These are phyloP conservation scores for Balaeniceps rex DNA, from an alignment of 2,113 vertebrate species.

Conservation along the genomic window DNA sequence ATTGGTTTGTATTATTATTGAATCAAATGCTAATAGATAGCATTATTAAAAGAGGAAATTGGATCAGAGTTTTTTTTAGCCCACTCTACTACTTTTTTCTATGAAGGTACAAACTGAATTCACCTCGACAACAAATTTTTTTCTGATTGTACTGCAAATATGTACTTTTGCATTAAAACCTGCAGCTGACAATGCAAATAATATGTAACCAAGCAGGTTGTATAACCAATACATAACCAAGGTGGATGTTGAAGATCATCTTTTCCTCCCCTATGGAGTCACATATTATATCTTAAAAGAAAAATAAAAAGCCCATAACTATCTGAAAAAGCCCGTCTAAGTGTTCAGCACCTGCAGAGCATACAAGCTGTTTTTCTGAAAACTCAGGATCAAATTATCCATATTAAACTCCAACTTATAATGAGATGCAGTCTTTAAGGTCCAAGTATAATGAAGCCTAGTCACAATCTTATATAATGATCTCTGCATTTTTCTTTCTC, in stretches of 20 bases:
- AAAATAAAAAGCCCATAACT: background rate
- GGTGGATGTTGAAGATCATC: background rate
- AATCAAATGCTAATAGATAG: background rate
- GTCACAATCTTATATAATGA: background rate
- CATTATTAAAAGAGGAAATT: background rate
- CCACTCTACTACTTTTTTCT: background rate
- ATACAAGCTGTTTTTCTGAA: background rate
- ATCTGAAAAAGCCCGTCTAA: background rate
- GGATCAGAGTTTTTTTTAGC: background rate
- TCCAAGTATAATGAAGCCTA: background rate
- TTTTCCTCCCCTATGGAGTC: background rate
- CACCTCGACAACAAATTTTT: background rate
- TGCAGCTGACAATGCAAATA: background rate
- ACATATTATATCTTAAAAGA: background rate
- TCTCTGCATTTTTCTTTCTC: background rate
- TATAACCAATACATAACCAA: background rate
- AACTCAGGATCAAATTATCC: background rate
- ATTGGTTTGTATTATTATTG: background rate
- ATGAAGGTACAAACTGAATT: background rate
- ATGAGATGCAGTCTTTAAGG: background rate
- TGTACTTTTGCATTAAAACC: background rate
- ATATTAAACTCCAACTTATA: background rate
- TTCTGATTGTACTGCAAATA: background rate
- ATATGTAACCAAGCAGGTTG: background rate
- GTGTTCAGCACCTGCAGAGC: background rate